Evolutionary conservation across 1,140 invertebrate genomes (phyloP), one percentile per base, ranked within the genome.

Genomic region (Drosophila simulans): DNA sequence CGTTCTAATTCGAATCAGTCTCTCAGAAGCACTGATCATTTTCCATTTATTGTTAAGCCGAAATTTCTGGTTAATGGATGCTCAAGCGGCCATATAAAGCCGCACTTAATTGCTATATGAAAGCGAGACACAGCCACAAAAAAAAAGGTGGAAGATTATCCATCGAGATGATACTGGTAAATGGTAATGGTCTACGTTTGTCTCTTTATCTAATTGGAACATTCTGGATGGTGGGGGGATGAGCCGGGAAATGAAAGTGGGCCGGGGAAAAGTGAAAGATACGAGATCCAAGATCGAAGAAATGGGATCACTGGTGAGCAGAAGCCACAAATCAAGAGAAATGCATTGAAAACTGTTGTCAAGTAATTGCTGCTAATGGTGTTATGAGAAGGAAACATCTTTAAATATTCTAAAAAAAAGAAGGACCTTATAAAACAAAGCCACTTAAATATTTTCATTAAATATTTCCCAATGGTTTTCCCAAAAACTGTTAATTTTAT

Each of bases 1-100:
- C 59, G 83, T 88, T 88, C 83, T 88, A 83, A 76, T 88, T 86
- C 42, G 34, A 70, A 83, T 51, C 69, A 77, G 60, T 8, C 27
- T 66, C 53, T 49, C 43, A 77, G 45, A 37, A 65, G 31, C 39
- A 57, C 42, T 37, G 34, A 57, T 25, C 37, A 56, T 51, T 54
- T 53, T 31, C 52, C 48, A 63, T 37, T 68, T 39, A 25, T 65
- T 65, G 64, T 35, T n/a, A 25, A 15, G 13, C 22, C 10, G 37
- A 27, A 17, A 12, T 51, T 51, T 51, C n/a, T 31, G 39, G 4
- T 40, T 65, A 63, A 60, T 62, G 51, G 58, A 15, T 25, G 31
- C 25, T 51, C 43, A 20, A 22, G 15, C 53, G 25, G 15, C 55
- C 59, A 35, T 37, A 69, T 53, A 72, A 68, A 35, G 69, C 48